Conservation (phyloP, 2,113 vertebrate species). For the Oriolus oriolus region DNA sequence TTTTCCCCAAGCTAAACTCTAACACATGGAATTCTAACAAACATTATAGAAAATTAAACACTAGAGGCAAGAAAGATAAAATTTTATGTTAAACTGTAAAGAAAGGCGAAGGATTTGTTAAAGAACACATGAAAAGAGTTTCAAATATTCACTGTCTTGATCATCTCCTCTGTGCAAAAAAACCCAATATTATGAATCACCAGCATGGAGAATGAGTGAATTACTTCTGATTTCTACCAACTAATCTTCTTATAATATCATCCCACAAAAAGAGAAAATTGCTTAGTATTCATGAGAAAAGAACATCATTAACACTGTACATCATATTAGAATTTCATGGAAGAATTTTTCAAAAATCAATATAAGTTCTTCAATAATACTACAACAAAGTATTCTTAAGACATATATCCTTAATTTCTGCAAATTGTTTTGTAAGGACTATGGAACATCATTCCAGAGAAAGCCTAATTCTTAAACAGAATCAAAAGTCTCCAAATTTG, state of each 20-base stretch:
- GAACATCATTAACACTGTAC: neutral
- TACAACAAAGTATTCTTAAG: neutral
- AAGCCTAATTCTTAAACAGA: neutral
- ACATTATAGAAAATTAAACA: constrained; percentile 18
- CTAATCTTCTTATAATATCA: constrained; percentile 3
- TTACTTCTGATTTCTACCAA: constrained; percentile 2
- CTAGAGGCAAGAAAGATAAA: neutral
- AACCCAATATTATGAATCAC: neutral
- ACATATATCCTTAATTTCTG: constrained; percentile 19
- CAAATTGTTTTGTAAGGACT: constrained; percentile 2
- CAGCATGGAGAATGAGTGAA: neutral
- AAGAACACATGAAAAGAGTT: neutral
- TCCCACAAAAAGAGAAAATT: constrained; percentile 28
- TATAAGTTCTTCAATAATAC: constrained; percentile 8
- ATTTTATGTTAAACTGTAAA: neutral
- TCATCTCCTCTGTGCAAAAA: neutral
- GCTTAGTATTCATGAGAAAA: neutral
- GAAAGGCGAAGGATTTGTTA: neutral
- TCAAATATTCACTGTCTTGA: neutral
- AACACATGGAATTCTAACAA: neutral
- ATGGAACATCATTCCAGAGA: neutral
- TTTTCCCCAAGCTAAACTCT: neutral
- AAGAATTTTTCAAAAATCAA: neutral
- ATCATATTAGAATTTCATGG: neutral
- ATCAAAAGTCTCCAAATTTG: neutral